Percentiles rank a stretch among this genome's conserved stretches.
These are phyloP conservation scores for Saccostrea glomerata DNA, from an alignment of 1,140 invertebrate genomes.

Conservation along the genomic window DNA sequence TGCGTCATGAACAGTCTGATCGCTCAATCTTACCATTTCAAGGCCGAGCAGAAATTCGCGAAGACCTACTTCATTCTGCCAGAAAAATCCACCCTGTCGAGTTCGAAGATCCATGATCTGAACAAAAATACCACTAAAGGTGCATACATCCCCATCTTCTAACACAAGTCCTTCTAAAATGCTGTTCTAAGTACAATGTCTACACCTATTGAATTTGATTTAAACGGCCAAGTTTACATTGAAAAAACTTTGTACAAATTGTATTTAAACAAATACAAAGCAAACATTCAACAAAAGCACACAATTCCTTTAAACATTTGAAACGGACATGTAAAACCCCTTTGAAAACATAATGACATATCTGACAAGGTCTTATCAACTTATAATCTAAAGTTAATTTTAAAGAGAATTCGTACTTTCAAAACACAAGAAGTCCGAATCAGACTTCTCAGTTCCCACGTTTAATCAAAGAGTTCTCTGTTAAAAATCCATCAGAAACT, in stretches of 20 bases:
- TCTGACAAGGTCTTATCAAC: slow-evolving; percentile 35
- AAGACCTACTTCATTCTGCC: slow-evolving; percentile 21
- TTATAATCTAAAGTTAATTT: slow-evolving; percentile 33
- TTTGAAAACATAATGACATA: slow-evolving; percentile 29
- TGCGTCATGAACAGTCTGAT: neutral
- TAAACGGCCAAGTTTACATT: slow-evolving; percentile 31
- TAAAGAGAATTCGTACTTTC: slow-evolving; percentile 25
- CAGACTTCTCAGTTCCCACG: neutral
- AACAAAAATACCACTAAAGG: neutral
- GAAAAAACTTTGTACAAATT: slow-evolving; percentile 19
- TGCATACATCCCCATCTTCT: slow-evolving; percentile 19
- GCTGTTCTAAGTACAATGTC: slow-evolving; percentile 7
- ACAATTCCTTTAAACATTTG: slow-evolving; percentile 38
- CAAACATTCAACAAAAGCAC: slow-evolving; percentile 32
- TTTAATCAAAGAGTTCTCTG: too few species aligned
- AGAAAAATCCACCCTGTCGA: neutral
- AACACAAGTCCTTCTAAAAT: neutral
- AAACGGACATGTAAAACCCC: slow-evolving; percentile 26
- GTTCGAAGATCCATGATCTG: neutral
- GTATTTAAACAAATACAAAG: slow-evolving; percentile 33
- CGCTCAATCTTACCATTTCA: slow-evolving; percentile 28
- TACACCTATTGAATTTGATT: slow-evolving; percentile 38
- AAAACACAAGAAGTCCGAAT: neutral
- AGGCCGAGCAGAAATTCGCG: slow-evolving; percentile 22
- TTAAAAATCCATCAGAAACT: too few species aligned